A percentile compares a stretch with the other conserved stretches of the same genome.
phyloP scores from a whole-genome alignment of 2,797 vertebrate species.

The Platyrinchus mystaceus region DNA sequence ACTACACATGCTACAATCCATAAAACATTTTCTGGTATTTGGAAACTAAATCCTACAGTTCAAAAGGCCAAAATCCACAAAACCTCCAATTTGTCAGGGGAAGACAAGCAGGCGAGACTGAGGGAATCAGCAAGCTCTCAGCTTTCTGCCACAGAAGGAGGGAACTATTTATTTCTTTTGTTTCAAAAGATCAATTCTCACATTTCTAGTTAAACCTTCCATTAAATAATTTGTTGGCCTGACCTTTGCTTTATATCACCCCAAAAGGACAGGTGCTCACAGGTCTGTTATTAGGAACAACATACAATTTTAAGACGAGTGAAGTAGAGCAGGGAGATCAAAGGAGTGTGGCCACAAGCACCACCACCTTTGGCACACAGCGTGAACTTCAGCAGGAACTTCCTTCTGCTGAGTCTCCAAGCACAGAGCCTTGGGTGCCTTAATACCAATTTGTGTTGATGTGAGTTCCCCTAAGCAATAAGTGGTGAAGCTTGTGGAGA shows the following conservation, averaged over 20 bases:
- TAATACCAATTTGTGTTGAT: rapidly evolving
- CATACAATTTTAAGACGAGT: neutral
- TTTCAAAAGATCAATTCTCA: neutral
- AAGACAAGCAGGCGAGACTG: neutral
- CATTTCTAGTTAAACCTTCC: neutral
- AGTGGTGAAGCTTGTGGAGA: neutral
- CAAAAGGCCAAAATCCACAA: constrained; percentile 16
- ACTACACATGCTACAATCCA: neutral
- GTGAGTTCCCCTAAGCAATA: neutral
- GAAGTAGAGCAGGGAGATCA: neutral
- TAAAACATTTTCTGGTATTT: constrained; percentile 16
- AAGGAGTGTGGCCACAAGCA: neutral
- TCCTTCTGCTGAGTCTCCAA: neutral
- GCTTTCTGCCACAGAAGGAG: neutral
- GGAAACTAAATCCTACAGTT: neutral
- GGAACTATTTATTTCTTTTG: neutral
- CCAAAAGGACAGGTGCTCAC: neutral
- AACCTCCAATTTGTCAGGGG: neutral
- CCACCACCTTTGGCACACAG: neutral
- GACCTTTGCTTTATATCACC: neutral
- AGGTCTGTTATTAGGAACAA: neutral
- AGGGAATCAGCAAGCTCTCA: neutral
- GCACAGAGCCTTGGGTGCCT: rapidly evolving
- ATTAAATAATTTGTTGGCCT: neutral
- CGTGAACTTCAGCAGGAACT: neutral